Evolutionary conservation across 2,113 vertebrate species (phyloP), one percentile per base, ranked within the genome.

Genomic region (Paratilapia polleni): DNA sequence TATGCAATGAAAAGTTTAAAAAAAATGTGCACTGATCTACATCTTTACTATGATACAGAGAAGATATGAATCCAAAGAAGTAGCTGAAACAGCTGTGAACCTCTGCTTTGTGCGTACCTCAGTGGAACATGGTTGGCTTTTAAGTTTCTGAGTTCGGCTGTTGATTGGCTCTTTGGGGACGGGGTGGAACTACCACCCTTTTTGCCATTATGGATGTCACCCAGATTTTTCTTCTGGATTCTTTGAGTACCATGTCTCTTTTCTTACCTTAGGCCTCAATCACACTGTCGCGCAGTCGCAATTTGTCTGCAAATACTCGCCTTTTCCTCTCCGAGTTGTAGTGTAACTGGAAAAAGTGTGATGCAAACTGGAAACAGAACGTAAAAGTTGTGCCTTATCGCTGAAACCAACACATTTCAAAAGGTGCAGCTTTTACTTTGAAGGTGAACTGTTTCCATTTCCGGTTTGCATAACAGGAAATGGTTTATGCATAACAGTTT

Each of bases 261-360:
- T 28, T 15, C 1, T 49, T 12, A 28, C 64, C 41, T 49, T 47
- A 0, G 14, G 14, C 38, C 63, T 47, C 14, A 47, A n/a, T n/a
- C n/a, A n/a, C n/a, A n/a, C n/a, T n/a, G n/a, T n/a, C n/a, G n/a
- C n/a, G n/a, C n/a, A n/a, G n/a, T n/a, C n/a, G n/a, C n/a, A n/a
- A n/a, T n/a, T n/a, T n/a, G 63, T 24, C 38, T 66, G 63, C 63
- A 43, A 7, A 66, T 36, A 43, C 38, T 13, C 24, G n/a, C n/a
- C 0, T 0, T 24, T 3, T 1, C 5, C 36, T 43, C n/a, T 66
- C n/a, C 0, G 2, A 66, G 38, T 1, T 2, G 43, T 1, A 14
- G n/a, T 41, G 62, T 12, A 62, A 62, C 28, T 62, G 34, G 19
- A 20, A 61, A 60, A 19, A 20, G 59, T 61, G 28, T 61, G 28